phyloP scores from a whole-genome alignment of 2,797 vertebrate genomes.

The Tapirus indicus region DNA sequence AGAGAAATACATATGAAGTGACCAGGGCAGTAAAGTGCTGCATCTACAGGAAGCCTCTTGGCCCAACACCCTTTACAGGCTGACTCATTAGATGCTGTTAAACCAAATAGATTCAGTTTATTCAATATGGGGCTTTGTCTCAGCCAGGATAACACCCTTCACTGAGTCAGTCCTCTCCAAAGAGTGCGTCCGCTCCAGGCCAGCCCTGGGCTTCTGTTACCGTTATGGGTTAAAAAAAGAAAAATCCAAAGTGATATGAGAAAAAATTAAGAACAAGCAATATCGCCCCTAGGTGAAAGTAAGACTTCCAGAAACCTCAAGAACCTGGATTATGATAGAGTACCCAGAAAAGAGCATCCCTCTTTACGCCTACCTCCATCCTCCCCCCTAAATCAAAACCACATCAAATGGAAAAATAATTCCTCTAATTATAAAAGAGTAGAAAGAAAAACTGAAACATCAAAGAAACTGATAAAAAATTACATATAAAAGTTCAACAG shows the following conservation, averaged over 20 bases:
- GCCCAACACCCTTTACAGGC: neutral
- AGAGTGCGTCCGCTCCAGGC: neutral
- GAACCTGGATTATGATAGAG: neutral
- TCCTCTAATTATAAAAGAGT: neutral
- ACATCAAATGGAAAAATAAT: neutral
- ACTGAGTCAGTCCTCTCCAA: neutral
- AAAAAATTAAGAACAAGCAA: constrained; percentile 38
- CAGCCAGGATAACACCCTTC: neutral
- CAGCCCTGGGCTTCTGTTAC: neutral
- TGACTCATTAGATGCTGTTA: neutral
- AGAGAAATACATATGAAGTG: neutral
- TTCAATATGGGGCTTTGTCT: neutral
- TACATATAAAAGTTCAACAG: neutral
- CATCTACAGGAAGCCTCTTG: neutral
- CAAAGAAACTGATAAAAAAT: neutral
- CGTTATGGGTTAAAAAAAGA: neutral
- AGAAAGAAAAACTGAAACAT: neutral
- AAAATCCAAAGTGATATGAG: neutral
- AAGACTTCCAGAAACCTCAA: neutral
- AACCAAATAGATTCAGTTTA: neutral
- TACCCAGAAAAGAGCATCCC: neutral
- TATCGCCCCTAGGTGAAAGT: neutral
- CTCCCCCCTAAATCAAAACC: neutral
- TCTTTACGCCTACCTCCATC: neutral
- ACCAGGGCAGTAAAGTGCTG: neutral